These are phyloP conservation scores for Glaucomys volans DNA, from an alignment of 2,113 vertebrate species.

Conservation along the genomic window DNA sequence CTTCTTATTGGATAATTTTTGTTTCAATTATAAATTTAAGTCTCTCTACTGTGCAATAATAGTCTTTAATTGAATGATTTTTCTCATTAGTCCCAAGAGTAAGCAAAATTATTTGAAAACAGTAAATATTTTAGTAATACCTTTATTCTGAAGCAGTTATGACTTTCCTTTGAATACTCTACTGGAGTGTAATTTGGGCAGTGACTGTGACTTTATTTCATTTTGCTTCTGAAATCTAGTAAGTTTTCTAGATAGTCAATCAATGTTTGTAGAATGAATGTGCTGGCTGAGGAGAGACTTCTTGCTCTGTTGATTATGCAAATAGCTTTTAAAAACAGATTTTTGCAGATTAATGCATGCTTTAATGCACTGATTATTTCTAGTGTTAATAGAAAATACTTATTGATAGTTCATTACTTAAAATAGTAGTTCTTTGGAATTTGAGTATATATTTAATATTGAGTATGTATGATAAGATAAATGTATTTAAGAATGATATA, in stretches of 20 bases:
- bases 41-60: not conserved
- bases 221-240: not conserved
- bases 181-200: not conserved
- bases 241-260: not conserved
- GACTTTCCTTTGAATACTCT: not conserved
- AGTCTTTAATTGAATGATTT: not conserved
- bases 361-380: not conserved
- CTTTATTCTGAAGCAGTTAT: not conserved
- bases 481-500: not conserved
- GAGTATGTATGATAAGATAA: not conserved
- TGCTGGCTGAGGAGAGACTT: not conserved
- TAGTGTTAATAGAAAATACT: not conserved
- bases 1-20: not conserved
- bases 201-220: not conserved
- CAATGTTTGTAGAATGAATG: not conserved
- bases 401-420: not conserved
- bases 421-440: not conserved
- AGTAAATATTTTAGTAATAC: not conserved
- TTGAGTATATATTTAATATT: slow-evolving; percentile 9
- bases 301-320: not conserved
- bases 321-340: not conserved
- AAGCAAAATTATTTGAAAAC: not conserved
- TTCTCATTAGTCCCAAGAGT: not conserved
- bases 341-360: not conserved
- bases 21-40: not conserved